These are phyloP conservation scores for Ophioninae sp. DNA, from an alignment of 2,888 invertebrate genomes.

Conservation along the genomic window DNA sequence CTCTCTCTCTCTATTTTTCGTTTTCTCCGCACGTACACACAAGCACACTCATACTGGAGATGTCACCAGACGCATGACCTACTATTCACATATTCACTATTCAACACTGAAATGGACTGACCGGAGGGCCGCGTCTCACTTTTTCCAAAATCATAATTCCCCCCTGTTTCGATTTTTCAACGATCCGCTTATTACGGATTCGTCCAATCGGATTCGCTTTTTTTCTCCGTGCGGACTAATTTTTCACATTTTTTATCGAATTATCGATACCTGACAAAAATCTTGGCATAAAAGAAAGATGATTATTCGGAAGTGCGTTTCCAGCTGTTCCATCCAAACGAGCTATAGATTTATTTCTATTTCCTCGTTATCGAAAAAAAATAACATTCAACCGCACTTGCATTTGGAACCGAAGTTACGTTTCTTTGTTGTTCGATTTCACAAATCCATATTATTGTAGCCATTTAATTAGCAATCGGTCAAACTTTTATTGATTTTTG, in stretches of 20 bases:
- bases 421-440: not conserved
- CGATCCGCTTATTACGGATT: not conserved
- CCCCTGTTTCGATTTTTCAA: conserved; percentile 5
- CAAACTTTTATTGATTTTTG: not conserved
- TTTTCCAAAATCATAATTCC: not conserved
- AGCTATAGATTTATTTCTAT: not conserved
- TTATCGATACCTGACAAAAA: not conserved
- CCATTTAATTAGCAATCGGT: not conserved
- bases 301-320: not conserved
- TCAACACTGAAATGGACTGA: conserved; percentile 11
- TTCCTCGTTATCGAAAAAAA: not conserved
- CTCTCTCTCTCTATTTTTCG: not conserved
- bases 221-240: not conserved
- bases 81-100: conserved; percentile 29
- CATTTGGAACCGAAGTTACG: not conserved
- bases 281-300: not conserved
- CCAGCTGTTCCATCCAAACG: not conserved
- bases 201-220: not conserved
- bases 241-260: not conserved
- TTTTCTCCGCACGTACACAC: not conserved
- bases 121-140: conserved; percentile 6
- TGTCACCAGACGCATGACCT: conserved; percentile 4
- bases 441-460: not conserved
- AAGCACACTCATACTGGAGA: conserved; percentile 25
- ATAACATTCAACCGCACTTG: not conserved